Evolutionary conservation across 2,888 invertebrate species (phyloP).

Genomic region (Nomada ferruginata): DNA sequence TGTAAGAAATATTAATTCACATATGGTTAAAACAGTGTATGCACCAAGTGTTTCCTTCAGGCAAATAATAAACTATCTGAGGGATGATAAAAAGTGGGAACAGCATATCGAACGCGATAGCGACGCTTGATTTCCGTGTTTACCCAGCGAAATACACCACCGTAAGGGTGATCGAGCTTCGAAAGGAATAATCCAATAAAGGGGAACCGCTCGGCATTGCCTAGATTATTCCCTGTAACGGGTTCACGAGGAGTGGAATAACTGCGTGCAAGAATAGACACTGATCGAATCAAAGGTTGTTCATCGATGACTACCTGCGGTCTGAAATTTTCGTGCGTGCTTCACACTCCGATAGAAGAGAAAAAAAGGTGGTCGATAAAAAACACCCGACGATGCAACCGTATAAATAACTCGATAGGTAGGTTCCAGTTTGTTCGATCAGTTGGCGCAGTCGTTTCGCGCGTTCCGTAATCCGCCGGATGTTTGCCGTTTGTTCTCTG

Average conservation of each 20-base stretch:
- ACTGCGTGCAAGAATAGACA: slow-evolving; percentile 12
- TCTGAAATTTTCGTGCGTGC: slow-evolving; percentile 29
- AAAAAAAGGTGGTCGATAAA: background rate
- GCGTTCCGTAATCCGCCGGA: slow-evolving; percentile 59
- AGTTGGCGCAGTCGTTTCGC: slow-evolving; percentile 59
- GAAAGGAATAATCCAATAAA: slow-evolving; percentile 35
- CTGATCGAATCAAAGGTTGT: slow-evolving; percentile 38
- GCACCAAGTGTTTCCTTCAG: no score
- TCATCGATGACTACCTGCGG: background rate
- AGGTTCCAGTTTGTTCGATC: slow-evolving; percentile 65
- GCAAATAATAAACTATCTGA: no score
- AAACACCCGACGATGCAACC: slow-evolving; percentile 33
- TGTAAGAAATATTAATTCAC: no score
- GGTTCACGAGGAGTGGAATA: slow-evolving; percentile 21
- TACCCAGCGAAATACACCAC: background rate
- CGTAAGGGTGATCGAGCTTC: background rate
- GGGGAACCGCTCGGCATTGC: slow-evolving; percentile 22
- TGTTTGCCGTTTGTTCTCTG: slow-evolving; percentile 53
- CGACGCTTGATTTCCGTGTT: slow-evolving; percentile 10
- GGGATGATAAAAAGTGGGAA: no score
- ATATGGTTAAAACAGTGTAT: no score
- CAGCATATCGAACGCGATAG: slow-evolving; percentile 11
- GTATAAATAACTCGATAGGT: slow-evolving; percentile 64
- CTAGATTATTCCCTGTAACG: slow-evolving; percentile 34
- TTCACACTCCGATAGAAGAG: no score